A percentile compares a stretch with the other conserved stretches of the same genome.
Conservation (phyloP, 2,888 invertebrate species). For the Sarcophaga subvicina region DNA sequence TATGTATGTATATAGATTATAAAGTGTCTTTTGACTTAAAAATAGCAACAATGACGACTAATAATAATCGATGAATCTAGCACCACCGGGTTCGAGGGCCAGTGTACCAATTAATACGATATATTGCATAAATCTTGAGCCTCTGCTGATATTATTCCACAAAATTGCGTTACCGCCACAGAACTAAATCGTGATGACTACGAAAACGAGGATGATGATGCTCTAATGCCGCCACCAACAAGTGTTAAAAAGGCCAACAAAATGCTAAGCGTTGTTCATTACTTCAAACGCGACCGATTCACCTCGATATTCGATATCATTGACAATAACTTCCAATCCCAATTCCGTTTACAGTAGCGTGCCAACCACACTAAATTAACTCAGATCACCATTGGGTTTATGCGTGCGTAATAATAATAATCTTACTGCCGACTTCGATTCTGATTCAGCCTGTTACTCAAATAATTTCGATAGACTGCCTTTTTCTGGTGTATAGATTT, state of each 20-base stretch:
- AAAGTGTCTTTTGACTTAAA: background rate
- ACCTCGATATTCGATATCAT: slow-evolving; percentile 77
- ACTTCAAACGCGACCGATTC: slow-evolving; percentile 76
- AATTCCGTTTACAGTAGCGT: slow-evolving; percentile 84
- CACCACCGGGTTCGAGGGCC: slow-evolving; percentile 73
- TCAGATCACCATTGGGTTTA: slow-evolving; percentile 79
- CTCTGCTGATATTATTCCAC: no score
- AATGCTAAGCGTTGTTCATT: slow-evolving; percentile 82
- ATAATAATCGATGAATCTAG: slow-evolving; percentile 41
- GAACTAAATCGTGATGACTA: slow-evolving; percentile 15
- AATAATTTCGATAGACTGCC: no score
- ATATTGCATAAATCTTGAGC: slow-evolving; percentile 86
- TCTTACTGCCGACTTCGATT: slow-evolving; percentile 87
- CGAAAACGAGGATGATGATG: slow-evolving; percentile 66
- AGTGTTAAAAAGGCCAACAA: slow-evolving; percentile 84
- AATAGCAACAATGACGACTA: slow-evolving; percentile 67
- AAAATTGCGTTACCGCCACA: slow-evolving; percentile 27
- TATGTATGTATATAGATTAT: no score
- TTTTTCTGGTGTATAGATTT: no score
- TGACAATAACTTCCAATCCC: slow-evolving; percentile 77
- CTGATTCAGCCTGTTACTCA: slow-evolving; percentile 93
- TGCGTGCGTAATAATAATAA: slow-evolving; percentile 51
- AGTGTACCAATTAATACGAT: slow-evolving; percentile 83
- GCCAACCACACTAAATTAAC: slow-evolving; percentile 87
- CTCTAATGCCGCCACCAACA: slow-evolving; percentile 91